Evolutionary conservation across 2,797 vertebrate genomes (phyloP).

Genomic region (Sebastes diaconus): DNA sequence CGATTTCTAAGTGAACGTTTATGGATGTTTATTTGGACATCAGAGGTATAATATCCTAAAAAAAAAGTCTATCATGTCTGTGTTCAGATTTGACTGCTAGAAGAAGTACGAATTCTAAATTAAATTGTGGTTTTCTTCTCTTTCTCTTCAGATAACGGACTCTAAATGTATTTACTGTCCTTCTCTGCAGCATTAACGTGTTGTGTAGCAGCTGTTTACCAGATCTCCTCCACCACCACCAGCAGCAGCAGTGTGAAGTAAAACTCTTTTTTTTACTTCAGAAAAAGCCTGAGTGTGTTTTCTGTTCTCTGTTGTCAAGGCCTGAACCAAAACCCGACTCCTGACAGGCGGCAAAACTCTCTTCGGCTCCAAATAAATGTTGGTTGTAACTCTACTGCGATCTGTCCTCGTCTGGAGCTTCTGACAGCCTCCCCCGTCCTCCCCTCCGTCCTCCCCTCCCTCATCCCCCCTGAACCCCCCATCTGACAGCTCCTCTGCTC

Average conservation of each 20-base stretch:
- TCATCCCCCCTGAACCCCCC: neutral
- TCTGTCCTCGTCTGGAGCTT: slow-evolving; percentile 60
- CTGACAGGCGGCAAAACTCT: slow-evolving; percentile 62
- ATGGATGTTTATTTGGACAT: too few species aligned
- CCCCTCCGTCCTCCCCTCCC: neutral
- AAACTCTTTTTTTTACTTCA: slow-evolving; percentile 19
- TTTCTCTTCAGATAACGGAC: too few species aligned
- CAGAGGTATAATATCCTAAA: too few species aligned
- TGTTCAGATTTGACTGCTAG: too few species aligned
- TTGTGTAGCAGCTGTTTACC: neutral
- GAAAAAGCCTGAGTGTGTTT: slow-evolving; percentile 56
- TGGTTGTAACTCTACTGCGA: slow-evolving; percentile 77
- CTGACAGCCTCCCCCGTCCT: slow-evolving; percentile 42
- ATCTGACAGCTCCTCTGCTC: slow-evolving; percentile 57
- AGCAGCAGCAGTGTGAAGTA: slow-evolving; percentile 17
- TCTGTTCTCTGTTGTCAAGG: slow-evolving; percentile 47
- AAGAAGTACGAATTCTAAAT: too few species aligned
- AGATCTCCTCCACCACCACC: neutral
- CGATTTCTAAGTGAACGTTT: too few species aligned
- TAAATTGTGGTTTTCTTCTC: too few species aligned
- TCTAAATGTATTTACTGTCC: too few species aligned
- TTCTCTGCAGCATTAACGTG: neutral
- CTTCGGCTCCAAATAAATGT: slow-evolving; percentile 65
- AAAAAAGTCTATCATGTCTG: too few species aligned
- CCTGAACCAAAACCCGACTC: slow-evolving; percentile 41